These are phyloP conservation scores for Eueides isabella DNA, from an alignment of 1,140 invertebrate species.

Conservation along the genomic window DNA sequence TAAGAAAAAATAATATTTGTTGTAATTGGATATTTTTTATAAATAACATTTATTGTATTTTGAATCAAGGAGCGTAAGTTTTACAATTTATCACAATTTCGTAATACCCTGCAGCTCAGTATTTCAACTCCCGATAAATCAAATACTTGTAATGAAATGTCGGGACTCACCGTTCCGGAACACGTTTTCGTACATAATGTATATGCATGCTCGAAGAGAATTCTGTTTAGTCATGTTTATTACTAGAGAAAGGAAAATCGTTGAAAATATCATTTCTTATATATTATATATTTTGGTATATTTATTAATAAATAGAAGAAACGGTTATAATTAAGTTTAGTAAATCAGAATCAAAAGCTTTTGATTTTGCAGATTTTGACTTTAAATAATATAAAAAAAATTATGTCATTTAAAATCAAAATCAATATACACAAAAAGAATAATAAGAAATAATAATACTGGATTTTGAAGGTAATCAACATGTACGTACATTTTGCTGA, in stretches of 20 bases:
- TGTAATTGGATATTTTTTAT: no score
- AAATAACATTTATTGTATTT: not conserved
- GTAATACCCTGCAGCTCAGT: slow-evolving; percentile 42
- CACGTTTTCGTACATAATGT: slow-evolving; percentile 47
- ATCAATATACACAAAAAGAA: no score
- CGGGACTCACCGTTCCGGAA: slow-evolving; percentile 49
- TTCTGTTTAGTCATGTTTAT: slow-evolving; percentile 43
- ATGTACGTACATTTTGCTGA: not conserved
- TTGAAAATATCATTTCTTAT: slow-evolving; percentile 10
- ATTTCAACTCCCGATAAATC: slow-evolving; percentile 59
- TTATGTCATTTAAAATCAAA: no score
- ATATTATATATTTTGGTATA: not conserved
- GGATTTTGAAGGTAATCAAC: not conserved
- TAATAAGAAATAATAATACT: no score
- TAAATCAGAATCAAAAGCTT: no score
- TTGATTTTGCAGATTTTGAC: no score
- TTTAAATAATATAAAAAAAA: no score
- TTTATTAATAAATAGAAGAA: no score
- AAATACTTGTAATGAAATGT: slow-evolving; percentile 70
- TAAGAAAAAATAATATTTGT: no score
- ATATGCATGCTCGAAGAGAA: slow-evolving; percentile 46
- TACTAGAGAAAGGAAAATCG: slow-evolving; percentile 32
- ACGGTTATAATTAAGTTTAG: no score
- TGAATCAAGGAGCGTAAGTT: not conserved
- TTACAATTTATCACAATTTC: slow-evolving; percentile 7